Percentiles rank a stretch among this genome's conserved stretches.
These are phyloP conservation scores for Zoanthus sociatus DNA, from an alignment of 92 coral and sea anemone genomes.

Conservation along the genomic window DNA sequence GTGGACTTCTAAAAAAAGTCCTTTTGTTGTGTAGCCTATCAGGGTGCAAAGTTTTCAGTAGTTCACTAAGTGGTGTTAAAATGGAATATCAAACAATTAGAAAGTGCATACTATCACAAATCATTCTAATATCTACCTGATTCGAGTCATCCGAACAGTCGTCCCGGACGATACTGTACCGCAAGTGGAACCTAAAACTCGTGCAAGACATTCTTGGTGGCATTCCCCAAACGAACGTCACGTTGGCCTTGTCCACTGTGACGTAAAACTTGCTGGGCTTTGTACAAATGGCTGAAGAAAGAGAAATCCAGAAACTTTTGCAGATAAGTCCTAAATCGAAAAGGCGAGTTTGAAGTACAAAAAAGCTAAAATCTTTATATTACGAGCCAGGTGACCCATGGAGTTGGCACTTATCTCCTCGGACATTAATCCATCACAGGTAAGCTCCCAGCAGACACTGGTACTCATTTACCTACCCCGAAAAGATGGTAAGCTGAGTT, in stretches of 20 bases:
- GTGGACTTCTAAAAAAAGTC: no score
- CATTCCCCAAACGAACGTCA: slow-evolving; percentile 13
- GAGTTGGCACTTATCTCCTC: no score
- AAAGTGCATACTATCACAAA: background rate
- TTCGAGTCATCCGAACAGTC: background rate
- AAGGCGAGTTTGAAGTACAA: no score
- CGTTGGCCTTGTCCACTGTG: background rate
- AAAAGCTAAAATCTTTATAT: no score
- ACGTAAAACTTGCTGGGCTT: slow-evolving; percentile 19
- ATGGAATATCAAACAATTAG: background rate
- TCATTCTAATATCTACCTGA: background rate
- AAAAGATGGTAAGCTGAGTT: no score
- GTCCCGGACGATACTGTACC: background rate
- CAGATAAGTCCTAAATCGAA: no score
- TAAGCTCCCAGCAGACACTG: no score
- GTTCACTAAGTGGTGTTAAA: background rate
- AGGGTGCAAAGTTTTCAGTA: background rate
- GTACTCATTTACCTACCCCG: no score
- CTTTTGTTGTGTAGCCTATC: no score
- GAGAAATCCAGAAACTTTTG: background rate
- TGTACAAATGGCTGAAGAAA: slow-evolving; percentile 11
- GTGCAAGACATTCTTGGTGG: slow-evolving; percentile 12
- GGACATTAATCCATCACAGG: no score
- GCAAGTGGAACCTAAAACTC: background rate
- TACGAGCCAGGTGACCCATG: no score